phyloP scores from a whole-genome alignment of 2,113 vertebrate genomes.

The Azemiops feae region DNA sequence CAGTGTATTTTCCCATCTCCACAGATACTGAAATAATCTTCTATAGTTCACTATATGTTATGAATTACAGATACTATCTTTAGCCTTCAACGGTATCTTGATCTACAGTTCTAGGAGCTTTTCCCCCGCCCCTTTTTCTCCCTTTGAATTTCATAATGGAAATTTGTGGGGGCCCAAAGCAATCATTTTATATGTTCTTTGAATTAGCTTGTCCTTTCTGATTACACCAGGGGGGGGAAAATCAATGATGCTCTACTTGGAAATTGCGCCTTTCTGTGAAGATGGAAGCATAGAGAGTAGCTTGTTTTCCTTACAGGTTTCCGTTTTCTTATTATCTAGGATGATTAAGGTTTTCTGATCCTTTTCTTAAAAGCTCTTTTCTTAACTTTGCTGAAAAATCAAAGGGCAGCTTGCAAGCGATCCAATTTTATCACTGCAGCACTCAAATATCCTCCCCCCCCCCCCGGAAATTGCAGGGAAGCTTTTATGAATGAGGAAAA shows the following conservation, averaged over 20 bases:
- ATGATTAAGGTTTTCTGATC: slow-evolving; percentile 7
- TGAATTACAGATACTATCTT: background rate
- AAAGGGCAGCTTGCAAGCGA: background rate
- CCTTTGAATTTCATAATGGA: slow-evolving; percentile 44
- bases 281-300: background rate
- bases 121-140: slow-evolving; percentile 8
- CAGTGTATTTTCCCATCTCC: background rate
- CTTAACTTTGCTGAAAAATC: slow-evolving; percentile 10
- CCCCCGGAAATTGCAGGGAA: slow-evolving; percentile 5
- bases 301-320: slow-evolving; percentile 26
- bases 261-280: slow-evolving; percentile 17
- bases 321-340: slow-evolving; percentile 7
- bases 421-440: background rate
- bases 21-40: background rate
- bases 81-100: slow-evolving; percentile 32
- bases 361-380: background rate
- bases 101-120: background rate
- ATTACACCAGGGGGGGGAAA: slow-evolving; percentile 17
- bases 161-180: slow-evolving; percentile 33
- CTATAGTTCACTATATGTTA: slow-evolving; percentile 20
- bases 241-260: slow-evolving; percentile 24
- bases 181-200: slow-evolving; percentile 50
- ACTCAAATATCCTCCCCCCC: background rate
- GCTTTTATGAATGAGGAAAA: background rate
- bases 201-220: slow-evolving; percentile 45